phyloP scores from a whole-genome alignment of 2,797 vertebrate species.

The Linurgus olivaceus region DNA sequence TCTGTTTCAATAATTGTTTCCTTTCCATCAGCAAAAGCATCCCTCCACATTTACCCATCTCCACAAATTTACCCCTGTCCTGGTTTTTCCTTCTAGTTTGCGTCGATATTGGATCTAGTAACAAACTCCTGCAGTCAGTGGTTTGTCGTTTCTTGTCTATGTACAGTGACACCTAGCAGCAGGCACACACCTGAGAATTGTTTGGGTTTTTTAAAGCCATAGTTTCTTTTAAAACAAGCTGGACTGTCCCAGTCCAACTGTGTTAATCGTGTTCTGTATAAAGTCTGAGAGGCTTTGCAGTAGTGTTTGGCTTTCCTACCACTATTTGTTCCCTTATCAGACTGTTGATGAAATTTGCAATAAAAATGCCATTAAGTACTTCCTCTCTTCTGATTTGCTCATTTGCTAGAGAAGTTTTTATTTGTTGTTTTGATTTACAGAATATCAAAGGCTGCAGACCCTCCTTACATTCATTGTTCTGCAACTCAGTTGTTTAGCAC shows the following conservation, averaged over 20 bases:
- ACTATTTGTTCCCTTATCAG: neutral
- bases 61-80: neutral
- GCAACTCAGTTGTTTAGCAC: neutral
- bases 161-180: neutral
- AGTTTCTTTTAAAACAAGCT: neutral
- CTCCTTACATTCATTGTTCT: neutral
- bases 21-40: neutral
- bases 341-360: neutral
- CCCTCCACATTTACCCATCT: neutral
- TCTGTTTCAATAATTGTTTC: neutral
- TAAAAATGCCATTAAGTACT: neutral
- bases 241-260: neutral
- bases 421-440: neutral
- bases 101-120: neutral
- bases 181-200: neutral
- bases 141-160: neutral
- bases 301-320: neutral
- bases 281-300: neutral
- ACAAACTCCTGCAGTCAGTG: neutral
- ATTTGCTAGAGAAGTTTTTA: neutral
- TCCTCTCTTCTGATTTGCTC: neutral
- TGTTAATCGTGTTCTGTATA: neutral
- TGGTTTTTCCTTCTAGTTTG: neutral
- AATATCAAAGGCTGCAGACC: neutral
- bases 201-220: neutral